A percentile compares a stretch with the other conserved stretches of the same genome.
These are phyloP conservation scores for Scrobipalpa atriplicella DNA, from an alignment of 2,888 invertebrate genomes.

Conservation along the genomic window DNA sequence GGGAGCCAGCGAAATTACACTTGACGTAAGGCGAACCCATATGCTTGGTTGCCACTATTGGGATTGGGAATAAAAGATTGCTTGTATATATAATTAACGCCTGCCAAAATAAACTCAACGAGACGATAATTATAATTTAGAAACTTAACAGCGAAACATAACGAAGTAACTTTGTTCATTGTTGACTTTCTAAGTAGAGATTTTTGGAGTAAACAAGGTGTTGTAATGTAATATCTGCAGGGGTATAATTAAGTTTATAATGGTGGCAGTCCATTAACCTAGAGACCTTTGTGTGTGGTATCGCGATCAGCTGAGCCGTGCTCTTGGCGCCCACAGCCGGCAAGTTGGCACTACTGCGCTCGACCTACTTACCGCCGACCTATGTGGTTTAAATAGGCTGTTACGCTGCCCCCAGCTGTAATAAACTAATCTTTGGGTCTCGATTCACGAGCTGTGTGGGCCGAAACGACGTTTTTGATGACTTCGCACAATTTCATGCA, in stretches of 20 bases:
- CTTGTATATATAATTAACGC: constrained; percentile 17
- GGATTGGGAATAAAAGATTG: too few species aligned
- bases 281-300: constrained; percentile 72
- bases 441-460: neutral
- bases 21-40: too few species aligned
- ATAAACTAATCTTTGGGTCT: constrained; percentile 17
- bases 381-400: constrained; percentile 21
- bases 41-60: too few species aligned
- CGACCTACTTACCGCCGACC: constrained; percentile 33
- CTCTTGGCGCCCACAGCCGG: constrained; percentile 44
- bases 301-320: constrained; percentile 67
- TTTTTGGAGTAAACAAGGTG: neutral
- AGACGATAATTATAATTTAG: constrained; percentile 17
- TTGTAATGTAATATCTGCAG: neutral
- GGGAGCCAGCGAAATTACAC: too few species aligned
- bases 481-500: neutral
- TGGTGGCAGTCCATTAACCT: constrained; percentile 63
- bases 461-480: neutral
- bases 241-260: constrained; percentile 53
- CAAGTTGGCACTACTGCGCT: constrained; percentile 41
- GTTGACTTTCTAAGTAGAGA: neutral
- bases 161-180: neutral
- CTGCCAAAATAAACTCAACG: constrained; percentile 18
- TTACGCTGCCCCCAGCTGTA: constrained; percentile 15
- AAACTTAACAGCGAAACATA: constrained; percentile 10